phyloP scores from a whole-genome alignment of 1,140 invertebrate genomes.

The Drosophila obscura region DNA sequence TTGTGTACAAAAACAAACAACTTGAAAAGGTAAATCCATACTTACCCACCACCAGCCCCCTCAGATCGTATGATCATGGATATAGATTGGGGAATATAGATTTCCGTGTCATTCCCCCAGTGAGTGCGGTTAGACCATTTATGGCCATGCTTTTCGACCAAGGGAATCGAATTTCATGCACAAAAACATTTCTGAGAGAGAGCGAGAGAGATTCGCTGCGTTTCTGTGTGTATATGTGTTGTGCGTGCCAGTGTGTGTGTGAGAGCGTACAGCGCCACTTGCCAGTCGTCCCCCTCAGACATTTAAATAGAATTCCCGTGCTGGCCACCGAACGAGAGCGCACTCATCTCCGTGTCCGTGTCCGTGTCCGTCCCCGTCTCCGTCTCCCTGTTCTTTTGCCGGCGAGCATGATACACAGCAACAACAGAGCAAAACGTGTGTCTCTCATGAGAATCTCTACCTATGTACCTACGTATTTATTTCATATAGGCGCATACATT shows the following conservation, averaged over 20 bases:
- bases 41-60: too few species aligned
- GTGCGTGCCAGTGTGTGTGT: slow-evolving; percentile 19
- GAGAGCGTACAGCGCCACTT: slow-evolving; percentile 59
- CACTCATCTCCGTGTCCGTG: background rate
- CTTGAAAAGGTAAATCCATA: too few species aligned
- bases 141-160: slow-evolving; percentile 64
- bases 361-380: slow-evolving; percentile 2
- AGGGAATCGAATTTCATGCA: slow-evolving; percentile 73
- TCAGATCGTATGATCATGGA: too few species aligned
- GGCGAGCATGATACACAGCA: slow-evolving; percentile 37
- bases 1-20: too few species aligned
- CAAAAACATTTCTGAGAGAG: slow-evolving; percentile 54
- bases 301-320: slow-evolving; percentile 73
- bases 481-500: slow-evolving; percentile 9
- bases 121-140: slow-evolving; percentile 57
- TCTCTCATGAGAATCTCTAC: background rate
- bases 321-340: slow-evolving; percentile 41
- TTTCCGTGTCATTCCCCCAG: background rate
- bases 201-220: slow-evolving; percentile 39
- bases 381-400: slow-evolving; percentile 11
- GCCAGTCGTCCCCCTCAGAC: slow-evolving; percentile 65
- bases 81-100: too few species aligned
- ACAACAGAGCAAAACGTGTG: slow-evolving; percentile 51
- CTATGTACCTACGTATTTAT: slow-evolving; percentile 15
- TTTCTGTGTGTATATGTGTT: slow-evolving; percentile 11